Conservation (phyloP, 2,797 vertebrate genomes). For the Lerista edwardsae region DNA sequence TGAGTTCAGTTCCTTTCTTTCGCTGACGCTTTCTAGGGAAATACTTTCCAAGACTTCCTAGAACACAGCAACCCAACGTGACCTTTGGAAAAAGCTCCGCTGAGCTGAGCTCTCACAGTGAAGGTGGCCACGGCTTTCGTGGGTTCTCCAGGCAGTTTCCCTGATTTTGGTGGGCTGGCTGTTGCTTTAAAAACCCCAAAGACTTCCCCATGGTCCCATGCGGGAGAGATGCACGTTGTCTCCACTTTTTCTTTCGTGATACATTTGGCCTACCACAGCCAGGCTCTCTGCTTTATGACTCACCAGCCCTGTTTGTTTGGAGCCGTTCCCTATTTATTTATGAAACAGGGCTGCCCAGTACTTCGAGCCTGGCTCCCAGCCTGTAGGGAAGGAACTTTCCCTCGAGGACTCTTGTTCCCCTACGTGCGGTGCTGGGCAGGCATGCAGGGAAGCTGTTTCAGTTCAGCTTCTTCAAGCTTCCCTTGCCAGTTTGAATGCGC, state of each 20-base stretch:
- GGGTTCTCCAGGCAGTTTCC: not conserved
- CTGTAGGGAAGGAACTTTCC: conserved; percentile 5
- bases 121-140: not conserved
- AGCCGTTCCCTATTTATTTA: conserved; percentile 27
- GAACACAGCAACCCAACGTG: not conserved
- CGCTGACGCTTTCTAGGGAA: conserved; percentile 12
- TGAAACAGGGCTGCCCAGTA: conserved; percentile 19
- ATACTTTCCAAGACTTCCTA: not conserved
- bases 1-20: conserved; percentile 28
- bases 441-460: conserved; percentile 27
- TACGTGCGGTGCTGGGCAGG: conserved; percentile 11
- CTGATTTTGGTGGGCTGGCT: not conserved
- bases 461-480: not conserved
- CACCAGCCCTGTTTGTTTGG: conserved; percentile 5
- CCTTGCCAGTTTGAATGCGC: not conserved
- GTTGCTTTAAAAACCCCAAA: not conserved
- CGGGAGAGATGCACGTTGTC: not conserved
- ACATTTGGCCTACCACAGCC: not conserved
- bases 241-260: not conserved
- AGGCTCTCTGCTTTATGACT: not conserved
- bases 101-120: not conserved
- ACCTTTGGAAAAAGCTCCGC: not conserved
- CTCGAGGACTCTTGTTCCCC: conserved; percentile 11
- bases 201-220: too few species aligned
- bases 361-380: not conserved